Percentiles rank a stretch among this genome's conserved stretches.
phyloP scores from a whole-genome alignment of 2,797 vertebrate species.

The Sebastes iracundus region DNA sequence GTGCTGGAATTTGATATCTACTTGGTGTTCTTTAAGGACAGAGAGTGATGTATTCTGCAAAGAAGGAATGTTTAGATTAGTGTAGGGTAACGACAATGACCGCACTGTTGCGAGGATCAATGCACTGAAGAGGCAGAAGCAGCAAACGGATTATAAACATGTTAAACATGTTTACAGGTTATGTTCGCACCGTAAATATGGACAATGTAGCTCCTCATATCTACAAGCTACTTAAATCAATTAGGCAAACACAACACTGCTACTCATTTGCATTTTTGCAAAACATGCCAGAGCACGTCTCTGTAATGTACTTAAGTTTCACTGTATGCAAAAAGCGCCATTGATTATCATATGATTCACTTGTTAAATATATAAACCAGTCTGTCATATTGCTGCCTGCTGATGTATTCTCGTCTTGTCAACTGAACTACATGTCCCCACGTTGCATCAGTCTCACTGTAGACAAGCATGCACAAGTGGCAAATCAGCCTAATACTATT shows the following conservation, averaged over 20 bases:
- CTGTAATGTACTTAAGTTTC: neutral
- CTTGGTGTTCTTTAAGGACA: neutral
- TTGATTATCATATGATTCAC: neutral
- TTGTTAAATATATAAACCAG: neutral
- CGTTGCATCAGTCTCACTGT: slow-evolving; percentile 36
- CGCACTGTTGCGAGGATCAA: neutral
- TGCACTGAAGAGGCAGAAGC: neutral
- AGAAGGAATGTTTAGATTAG: neutral
- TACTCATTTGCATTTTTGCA: neutral
- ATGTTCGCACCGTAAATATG: neutral
- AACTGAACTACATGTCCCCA: slow-evolving; percentile 18
- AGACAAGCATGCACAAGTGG: slow-evolving; percentile 17
- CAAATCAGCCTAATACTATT: slow-evolving; percentile 39
- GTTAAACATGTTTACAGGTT: neutral
- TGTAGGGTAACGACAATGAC: neutral
- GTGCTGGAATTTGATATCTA: neutral
- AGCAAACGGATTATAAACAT: neutral
- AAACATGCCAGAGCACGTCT: neutral
- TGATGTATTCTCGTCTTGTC: slow-evolving; percentile 27
- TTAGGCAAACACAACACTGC: neutral
- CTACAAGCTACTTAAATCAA: neutral
- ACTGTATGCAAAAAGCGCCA: neutral
- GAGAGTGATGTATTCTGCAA: neutral
- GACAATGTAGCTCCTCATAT: neutral
- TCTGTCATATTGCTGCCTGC: neutral